Conservation (phyloP, 2,113 vertebrate genomes). For the Rhombomys opimus region DNA sequence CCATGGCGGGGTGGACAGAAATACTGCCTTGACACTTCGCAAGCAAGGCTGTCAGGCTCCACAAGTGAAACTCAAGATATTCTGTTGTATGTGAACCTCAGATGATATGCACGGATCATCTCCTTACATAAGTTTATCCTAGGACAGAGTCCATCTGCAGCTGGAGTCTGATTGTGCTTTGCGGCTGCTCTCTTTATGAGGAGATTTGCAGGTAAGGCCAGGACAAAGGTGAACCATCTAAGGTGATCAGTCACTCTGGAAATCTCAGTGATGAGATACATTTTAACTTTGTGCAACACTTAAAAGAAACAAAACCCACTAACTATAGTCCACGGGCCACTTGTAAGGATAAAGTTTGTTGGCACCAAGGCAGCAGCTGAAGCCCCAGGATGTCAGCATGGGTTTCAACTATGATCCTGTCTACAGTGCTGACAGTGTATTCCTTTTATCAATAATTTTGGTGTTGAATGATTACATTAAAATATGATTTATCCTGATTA, state of each 20-base stretch:
- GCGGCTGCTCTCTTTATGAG: neutral
- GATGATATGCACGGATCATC: neutral
- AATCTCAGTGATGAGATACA: neutral
- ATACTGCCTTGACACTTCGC: neutral
- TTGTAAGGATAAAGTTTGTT: neutral
- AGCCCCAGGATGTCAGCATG: fast-evolving
- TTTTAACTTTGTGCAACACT: neutral
- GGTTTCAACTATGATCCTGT: neutral
- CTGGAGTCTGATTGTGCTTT: neutral
- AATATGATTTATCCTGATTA: neutral
- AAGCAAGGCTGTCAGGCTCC: neutral
- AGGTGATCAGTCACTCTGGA: neutral
- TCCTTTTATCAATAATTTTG: neutral
- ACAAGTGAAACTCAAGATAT: neutral
- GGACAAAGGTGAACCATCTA: neutral
- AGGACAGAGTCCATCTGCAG: neutral
- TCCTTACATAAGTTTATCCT: neutral
- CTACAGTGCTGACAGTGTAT: neutral
- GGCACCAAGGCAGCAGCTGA: neutral
- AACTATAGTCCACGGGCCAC: neutral
- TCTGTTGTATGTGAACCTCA: neutral
- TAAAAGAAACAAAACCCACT: neutral
- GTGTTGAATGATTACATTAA: neutral
- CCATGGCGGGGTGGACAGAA: neutral
- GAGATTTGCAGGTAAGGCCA: neutral